Evolutionary conservation across 2,888 invertebrate genomes (phyloP), one percentile per base, ranked within the genome.

Genomic region (Andricus curvator): DNA sequence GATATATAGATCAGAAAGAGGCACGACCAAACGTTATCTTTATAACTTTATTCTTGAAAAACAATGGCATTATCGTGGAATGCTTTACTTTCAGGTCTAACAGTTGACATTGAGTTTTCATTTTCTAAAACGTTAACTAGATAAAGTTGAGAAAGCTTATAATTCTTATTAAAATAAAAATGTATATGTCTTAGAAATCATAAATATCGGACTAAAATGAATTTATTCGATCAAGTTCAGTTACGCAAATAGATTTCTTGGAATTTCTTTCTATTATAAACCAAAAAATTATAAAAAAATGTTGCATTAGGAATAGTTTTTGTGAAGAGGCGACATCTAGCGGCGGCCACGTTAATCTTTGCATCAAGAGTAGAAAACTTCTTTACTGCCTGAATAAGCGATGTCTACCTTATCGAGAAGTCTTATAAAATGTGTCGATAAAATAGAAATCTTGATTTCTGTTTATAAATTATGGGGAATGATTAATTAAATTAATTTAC

Each of bases 361-460:
- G 29, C 25, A 9, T 29, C 22, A 20, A 29, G 17, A 6, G 74
- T 8, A 56, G 74, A 13, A 56, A 74, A 74, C 51, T 56, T 56
- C 48, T 37, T 56, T 56, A 56, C 11, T 74, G 33, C 15, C 4
- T 29, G n/a, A n/a, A 56, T 56, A 33, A 25, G 17, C 37, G 37
- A 56, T 5, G 6, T 56, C 74, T 74, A 56, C 74, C 20, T 74
- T 74, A 74, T 13, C 74, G 62, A 48, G 11, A 37, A 74, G 51
- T 74, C 74, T 22, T 15, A 29, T 8, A 22, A 37, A 33, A 20
- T 48, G n/a, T 81, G 67, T 51, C 22, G 5, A 68, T 11, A n/a
- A 65, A 48, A 25, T 60, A 25, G 33, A 37, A 62, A 41, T 29
- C 29, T 64, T 4, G 56, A 22, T 11, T 60, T 4, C 60, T 11